Evolutionary conservation across 2,888 invertebrate genomes (phyloP).

Genomic region (Holacanthella duospinosa): DNA sequence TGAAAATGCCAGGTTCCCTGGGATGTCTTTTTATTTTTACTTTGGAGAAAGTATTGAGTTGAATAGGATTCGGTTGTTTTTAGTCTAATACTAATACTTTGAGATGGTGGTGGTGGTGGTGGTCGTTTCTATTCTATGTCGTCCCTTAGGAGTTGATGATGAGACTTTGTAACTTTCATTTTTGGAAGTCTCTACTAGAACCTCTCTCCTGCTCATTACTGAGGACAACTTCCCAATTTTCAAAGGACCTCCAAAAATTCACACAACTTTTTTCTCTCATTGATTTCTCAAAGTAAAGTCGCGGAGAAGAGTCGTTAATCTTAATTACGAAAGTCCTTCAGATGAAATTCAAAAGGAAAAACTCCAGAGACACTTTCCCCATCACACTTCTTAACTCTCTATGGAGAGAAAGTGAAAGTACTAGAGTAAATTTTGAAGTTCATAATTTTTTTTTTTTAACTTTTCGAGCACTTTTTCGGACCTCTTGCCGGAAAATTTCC

Average conservation of each 20-base stretch:
- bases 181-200: neutral
- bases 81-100: too few species aligned
- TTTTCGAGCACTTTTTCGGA: too few species aligned
- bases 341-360: neutral
- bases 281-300: neutral
- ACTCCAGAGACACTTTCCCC: neutral
- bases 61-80: neutral
- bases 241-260: neutral
- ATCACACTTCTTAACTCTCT: too few species aligned
- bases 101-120: too few species aligned
- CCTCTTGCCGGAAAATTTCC: too few species aligned
- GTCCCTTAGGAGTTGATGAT: constrained; percentile 1
- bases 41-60: neutral
- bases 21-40: neutral
- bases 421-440: too few species aligned
- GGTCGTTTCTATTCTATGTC: neutral
- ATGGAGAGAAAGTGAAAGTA: neutral
- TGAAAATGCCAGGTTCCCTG: constrained; percentile 1
- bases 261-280: neutral
- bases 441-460: neutral
- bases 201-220: neutral
- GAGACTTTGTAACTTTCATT: constrained; percentile 9
- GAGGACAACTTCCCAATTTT: constrained; percentile 1
- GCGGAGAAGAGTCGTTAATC: constrained; percentile 6
- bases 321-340: constrained; percentile 2